Conservation (phyloP, 1,140 invertebrate species). For the Diabrotica undecimpunctata region DNA sequence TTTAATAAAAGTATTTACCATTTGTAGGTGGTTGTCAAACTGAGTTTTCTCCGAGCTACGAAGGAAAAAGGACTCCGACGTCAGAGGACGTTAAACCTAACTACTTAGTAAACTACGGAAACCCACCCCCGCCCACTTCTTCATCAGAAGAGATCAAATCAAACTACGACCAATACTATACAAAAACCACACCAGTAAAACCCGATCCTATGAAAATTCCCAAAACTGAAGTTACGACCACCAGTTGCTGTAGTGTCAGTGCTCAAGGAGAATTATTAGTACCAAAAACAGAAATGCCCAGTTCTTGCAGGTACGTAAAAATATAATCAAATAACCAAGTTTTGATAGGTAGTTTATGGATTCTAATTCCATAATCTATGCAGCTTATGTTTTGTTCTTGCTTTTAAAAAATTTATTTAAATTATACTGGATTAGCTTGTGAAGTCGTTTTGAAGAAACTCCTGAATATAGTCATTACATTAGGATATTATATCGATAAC, state of each 20-base stretch:
- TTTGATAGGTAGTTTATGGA: no score
- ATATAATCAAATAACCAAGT: not conserved
- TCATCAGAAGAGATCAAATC: conserved; percentile 26
- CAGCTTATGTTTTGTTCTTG: no score
- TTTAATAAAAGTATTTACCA: not conserved
- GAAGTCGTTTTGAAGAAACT: no score
- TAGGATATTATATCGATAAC: no score
- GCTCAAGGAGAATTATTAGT: conserved; percentile 54
- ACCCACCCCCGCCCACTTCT: conserved; percentile 26
- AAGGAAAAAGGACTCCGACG: conserved; percentile 33
- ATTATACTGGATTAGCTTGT: no score
- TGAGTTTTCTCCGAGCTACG: conserved; percentile 39
- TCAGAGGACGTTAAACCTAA: conserved; percentile 45
- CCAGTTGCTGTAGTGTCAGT: conserved; percentile 52
- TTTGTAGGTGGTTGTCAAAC: conserved; percentile 32
- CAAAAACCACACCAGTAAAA: conserved; percentile 52
- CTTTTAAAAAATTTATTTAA: no score
- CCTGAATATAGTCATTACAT: no score
- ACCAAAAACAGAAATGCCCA: conserved; percentile 57
- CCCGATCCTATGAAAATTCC: conserved; percentile 57
- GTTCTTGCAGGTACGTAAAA: conserved; percentile 15
- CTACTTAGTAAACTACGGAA: conserved; percentile 38
- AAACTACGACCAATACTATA: conserved; percentile 49
- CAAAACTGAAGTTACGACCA: conserved; percentile 51
- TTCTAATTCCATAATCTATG: no score